Evolutionary conservation across 92 coral and sea anemone species (phyloP).

Genomic region (Palythoa heliodiscus): DNA sequence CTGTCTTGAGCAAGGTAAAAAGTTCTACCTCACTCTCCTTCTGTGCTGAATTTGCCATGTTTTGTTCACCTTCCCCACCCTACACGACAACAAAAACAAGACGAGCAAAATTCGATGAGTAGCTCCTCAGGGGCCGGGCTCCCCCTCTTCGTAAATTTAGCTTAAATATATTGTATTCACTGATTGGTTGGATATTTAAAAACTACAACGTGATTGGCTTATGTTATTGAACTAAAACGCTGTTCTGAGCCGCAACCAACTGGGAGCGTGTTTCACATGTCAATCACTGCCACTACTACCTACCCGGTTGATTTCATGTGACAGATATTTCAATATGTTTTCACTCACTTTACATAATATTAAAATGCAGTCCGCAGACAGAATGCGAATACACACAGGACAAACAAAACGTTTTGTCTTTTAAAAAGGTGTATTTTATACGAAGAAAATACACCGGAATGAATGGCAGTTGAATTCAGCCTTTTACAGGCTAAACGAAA

Average conservation of each 20-base stretch:
- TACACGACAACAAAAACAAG: slow-evolving; percentile 73
- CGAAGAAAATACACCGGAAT: too few relatives aligned
- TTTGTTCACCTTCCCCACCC: slow-evolving; percentile 90
- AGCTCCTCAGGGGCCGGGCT: slow-evolving; percentile 43
- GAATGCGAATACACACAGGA: neutral
- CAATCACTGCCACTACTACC: slow-evolving; percentile 34
- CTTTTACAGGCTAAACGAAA: too few relatives aligned
- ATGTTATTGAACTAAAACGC: neutral
- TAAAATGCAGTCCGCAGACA: neutral
- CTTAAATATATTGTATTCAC: slow-evolving; percentile 24
- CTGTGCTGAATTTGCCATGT: slow-evolving; percentile 94
- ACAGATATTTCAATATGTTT: neutral
- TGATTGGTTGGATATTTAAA: slow-evolving; percentile 28
- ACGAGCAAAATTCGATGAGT: slow-evolving; percentile 11
- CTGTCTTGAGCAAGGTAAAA: slow-evolving; percentile 87
- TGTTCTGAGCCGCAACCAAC: slow-evolving; percentile 31
- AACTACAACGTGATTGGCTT: slow-evolving; percentile 5
- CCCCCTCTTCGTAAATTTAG: slow-evolving; percentile 51
- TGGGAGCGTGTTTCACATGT: slow-evolving; percentile 43
- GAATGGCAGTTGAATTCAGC: too few relatives aligned
- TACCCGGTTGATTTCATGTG: slow-evolving; percentile 28
- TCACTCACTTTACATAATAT: neutral
- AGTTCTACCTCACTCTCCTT: slow-evolving; percentile 98
- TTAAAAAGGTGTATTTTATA: too few relatives aligned
- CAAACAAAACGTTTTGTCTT: too few relatives aligned